Evolutionary conservation across 2,888 invertebrate species (phyloP).

Genomic region (Isoperla grammatica): DNA sequence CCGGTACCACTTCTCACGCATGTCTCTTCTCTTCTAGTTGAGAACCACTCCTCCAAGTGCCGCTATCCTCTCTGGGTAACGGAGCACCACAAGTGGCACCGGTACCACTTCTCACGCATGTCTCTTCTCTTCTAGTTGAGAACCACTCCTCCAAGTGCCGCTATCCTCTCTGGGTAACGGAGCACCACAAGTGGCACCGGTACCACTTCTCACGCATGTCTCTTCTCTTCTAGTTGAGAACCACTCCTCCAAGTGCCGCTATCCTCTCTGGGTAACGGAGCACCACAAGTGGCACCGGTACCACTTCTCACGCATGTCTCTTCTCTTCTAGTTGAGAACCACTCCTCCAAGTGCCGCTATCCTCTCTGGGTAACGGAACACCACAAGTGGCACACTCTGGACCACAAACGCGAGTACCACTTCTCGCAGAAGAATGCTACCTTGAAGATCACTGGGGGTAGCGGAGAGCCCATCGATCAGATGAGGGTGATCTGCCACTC

Average conservation of each 20-base stretch:
- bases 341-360: constrained; percentile 70
- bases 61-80: constrained; percentile 75
- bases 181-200: constrained; percentile 73
- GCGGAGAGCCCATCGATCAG: constrained; percentile 38
- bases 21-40: constrained; percentile 55
- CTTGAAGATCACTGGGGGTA: constrained; percentile 48
- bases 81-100: constrained; percentile 73
- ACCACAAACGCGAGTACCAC: constrained; percentile 65
- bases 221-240: constrained; percentile 58
- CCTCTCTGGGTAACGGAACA: constrained; percentile 73
- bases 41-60: constrained; percentile 67
- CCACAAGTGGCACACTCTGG: constrained; percentile 74
- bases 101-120: constrained; percentile 69
- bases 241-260: constrained; percentile 68
- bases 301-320: constrained; percentile 56
- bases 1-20: constrained; percentile 69
- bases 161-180: constrained; percentile 72
- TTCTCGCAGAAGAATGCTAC: constrained; percentile 70
- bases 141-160: constrained; percentile 69
- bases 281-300: constrained; percentile 76
- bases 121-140: constrained; percentile 56
- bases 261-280: constrained; percentile 71
- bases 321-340: constrained; percentile 59
- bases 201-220: constrained; percentile 72
- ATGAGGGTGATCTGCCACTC: constrained; percentile 49